A percentile compares a stretch with the other conserved stretches of the same genome.
Evolutionary conservation across 2,888 invertebrate species (phyloP).

Genomic region (Hydrotaea diabolus): DNA sequence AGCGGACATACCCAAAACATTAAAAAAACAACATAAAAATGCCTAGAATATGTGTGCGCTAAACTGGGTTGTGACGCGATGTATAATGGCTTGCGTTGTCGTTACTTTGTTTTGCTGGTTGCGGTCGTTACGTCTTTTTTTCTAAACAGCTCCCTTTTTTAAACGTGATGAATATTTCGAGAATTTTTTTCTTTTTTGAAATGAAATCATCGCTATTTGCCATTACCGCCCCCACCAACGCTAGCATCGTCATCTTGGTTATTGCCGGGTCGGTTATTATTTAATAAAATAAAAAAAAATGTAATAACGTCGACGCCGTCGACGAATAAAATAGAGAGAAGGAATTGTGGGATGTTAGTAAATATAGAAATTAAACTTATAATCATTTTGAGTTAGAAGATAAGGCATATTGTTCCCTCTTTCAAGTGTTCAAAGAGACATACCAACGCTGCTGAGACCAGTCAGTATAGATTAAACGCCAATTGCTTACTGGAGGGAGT

Average conservation of each 20-base stretch:
- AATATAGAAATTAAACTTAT: too few species aligned
- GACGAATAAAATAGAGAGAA: too few species aligned
- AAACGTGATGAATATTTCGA: slow-evolving; percentile 24
- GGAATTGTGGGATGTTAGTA: too few species aligned
- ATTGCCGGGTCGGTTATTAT: background rate
- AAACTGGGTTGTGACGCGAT: background rate
- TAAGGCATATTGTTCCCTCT: too few species aligned
- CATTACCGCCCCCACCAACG: background rate
- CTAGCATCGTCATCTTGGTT: background rate
- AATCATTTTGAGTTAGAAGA: too few species aligned
- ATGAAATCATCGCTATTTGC: slow-evolving; percentile 27
- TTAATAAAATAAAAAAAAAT: background rate
- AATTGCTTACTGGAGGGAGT: too few species aligned
- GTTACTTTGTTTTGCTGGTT: background rate
- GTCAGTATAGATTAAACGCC: too few species aligned
- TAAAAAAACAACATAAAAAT: background rate
- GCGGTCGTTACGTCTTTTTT: slow-evolving; percentile 4
- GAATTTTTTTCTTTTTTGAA: slow-evolving; percentile 31
- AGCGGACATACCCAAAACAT: background rate
- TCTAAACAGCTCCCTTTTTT: background rate
- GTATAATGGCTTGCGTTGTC: background rate
- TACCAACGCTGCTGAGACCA: too few species aligned
- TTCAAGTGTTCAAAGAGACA: too few species aligned
- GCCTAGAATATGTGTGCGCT: too few species aligned
- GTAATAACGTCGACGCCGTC: background rate